Conservation (phyloP, 2,113 vertebrate genomes). For the Neolamprologus sp. region DNA sequence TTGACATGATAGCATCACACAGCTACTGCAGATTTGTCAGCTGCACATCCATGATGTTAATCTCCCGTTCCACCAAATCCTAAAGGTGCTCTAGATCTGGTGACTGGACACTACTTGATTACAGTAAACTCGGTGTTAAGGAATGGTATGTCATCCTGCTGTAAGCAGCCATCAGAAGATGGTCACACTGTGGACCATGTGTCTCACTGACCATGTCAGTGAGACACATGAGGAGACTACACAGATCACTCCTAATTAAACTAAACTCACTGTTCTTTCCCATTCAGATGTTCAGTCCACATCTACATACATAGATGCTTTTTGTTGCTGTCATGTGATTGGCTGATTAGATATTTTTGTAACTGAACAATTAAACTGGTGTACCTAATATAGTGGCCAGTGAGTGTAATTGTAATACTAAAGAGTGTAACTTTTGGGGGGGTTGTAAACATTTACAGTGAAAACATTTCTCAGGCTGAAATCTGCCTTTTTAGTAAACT, state of each 20-base stretch:
- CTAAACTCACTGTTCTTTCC: not conserved
- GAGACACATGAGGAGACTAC: not conserved
- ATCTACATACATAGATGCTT: not conserved
- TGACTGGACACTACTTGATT: not conserved
- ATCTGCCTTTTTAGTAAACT: not conserved
- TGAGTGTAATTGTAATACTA: not conserved
- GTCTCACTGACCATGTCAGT: no score
- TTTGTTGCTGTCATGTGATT: not conserved
- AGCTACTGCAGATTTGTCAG: not conserved
- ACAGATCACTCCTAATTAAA: not conserved
- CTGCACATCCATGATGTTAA: not conserved
- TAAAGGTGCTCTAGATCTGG: not conserved
- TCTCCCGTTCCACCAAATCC: not conserved
- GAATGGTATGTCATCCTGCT: not conserved
- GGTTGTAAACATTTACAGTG: not conserved
- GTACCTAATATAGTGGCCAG: not conserved
- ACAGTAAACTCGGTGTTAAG: rapidly evolving
- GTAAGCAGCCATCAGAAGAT: not conserved
- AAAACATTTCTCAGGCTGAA: rapidly evolving
- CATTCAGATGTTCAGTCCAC: not conserved
- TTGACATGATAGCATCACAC: not conserved
- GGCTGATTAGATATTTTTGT: not conserved
- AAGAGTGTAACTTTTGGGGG: not conserved
- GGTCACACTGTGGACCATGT: no score
- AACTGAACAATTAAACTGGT: not conserved